Base-by-base conservation (phyloP, 2,888 invertebrate genomes). In the Drosophila ochracea region DNA sequence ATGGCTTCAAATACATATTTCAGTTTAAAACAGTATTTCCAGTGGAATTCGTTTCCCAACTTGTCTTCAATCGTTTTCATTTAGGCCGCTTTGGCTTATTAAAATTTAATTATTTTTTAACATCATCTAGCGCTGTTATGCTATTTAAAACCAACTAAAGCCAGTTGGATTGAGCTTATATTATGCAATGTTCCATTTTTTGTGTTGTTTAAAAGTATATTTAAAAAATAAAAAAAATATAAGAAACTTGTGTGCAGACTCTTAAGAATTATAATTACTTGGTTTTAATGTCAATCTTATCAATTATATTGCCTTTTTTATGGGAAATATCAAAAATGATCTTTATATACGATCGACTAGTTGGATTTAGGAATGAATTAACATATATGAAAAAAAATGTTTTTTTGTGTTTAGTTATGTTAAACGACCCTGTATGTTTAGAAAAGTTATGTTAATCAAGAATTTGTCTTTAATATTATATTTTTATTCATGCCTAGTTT, bases 371-470 rank as follows among this genome's bases (percentile, higher is more conserved):
- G 3, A 47, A 21, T 21, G 1, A 21, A 13, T 13, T 11, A 21
- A 21, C 3, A 2, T 21, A 21, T 21, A 4, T 13, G 1, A 1
- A 7, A 7, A 13, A 11, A 43, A 10, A 21, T 21, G 13, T 0
- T 3, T 0, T 3, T 13, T 21, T 21, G 3, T 43, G 13, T 13
- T 43, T n/a, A 41, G n/a, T n/a, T n/a, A 41, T n/a, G 10, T 10
- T n/a, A n/a, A 41, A 2, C n/a, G 10, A n/a, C 5, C 11, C 0
- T n/a, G 0, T 2, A 4, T n/a, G 4, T 16, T 37, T 6, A 37
- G 5, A 37, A 35, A 19, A 39, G 2, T 39, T 10, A 10, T 41
- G 41, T 5, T 4, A n/a, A 41, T 13, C 3, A 13, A 7, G 2
- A 4, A 21, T 7, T 25, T 25, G 25, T 25, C 25, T 25, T 25